phyloP scores from a whole-genome alignment of 2,888 invertebrate genomes.

The Chrysodeixis includens region DNA sequence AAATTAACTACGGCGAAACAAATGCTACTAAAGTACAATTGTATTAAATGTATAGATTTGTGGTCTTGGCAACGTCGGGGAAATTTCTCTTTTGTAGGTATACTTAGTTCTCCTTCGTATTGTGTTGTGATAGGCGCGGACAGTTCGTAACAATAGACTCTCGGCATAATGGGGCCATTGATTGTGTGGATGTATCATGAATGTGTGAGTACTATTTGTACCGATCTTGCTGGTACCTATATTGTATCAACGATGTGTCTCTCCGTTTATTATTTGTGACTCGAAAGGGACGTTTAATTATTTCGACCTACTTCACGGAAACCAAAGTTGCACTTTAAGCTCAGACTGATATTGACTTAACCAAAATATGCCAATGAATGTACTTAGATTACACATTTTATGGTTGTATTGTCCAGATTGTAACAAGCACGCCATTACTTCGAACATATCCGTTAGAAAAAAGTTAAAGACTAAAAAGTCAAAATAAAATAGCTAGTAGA shows the following conservation, averaged over 20 bases:
- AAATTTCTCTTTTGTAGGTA: constrained; percentile 75
- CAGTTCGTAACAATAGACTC: constrained; percentile 84
- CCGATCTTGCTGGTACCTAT: constrained; percentile 66
- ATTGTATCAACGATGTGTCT: constrained; percentile 64
- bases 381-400: not conserved
- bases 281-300: constrained; percentile 10
- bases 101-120: constrained; percentile 77
- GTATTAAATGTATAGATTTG: constrained; percentile 45
- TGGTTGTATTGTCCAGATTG: not conserved
- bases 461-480: too few relatives aligned
- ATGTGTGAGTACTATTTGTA: constrained; percentile 75
- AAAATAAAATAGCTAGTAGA: too few relatives aligned
- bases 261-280: constrained; percentile 20
- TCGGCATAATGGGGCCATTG: constrained; percentile 86
- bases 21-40: constrained; percentile 47
- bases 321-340: not conserved
- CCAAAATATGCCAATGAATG: not conserved
- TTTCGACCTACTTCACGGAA: constrained; percentile 17
- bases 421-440: too few relatives aligned
- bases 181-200: constrained; percentile 79
- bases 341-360: not conserved
- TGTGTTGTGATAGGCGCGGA: constrained; percentile 83
- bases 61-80: constrained; percentile 66
- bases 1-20: not conserved
- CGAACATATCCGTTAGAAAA: too few relatives aligned